Base-by-base conservation (phyloP, 2,113 vertebrate species). In the Stigmatopora argus region DNA sequence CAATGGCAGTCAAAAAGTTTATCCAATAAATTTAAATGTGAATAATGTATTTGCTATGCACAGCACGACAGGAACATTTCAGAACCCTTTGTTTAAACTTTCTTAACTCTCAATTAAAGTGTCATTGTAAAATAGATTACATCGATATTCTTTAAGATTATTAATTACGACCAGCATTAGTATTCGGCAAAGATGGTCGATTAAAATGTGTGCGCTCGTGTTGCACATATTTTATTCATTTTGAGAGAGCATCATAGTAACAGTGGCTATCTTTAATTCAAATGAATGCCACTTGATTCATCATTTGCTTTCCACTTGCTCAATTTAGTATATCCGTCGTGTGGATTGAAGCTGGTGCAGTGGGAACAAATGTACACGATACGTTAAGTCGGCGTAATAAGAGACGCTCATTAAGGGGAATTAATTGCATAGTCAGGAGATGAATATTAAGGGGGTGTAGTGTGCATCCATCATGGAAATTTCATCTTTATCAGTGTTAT, bases 401-500 rank as follows among this genome's bases (percentile, higher is more conserved):
- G 66, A 66, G 70, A 64, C 63, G 31, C 17, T 41, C 67, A 62
- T 66, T 35, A 17, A 71, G 65, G 71, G 26, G 65, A 67, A 74
- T 56, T 52, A 53, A 80, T 79, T 72, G 60, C 55, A 2, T 41
- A 0, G 3, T 34, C 26, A 3, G 5, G 5, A 57, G 55, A 57
- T 57, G 3, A 41, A 19, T 38, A 38, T n/a, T 31, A 58, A 26
- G 15, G 31, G 26, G 56, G 31, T 3, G 7, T 15, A 9, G 31
- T 35, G 17, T 41, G 34, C 57, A 41, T 59, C 57, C 57, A 41
- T 59, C 34, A 38, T 17, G 15, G 15, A 15, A 57, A 10, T 41
- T 2, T 48, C 65, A 73, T 84, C 65, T 74, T 70, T 76, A 83
- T 81, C 67, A 71, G 72, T 18, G 21, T 2, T 63, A 48, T 26